These are phyloP conservation scores for Oncorhynchus nerka DNA, from an alignment of 2,113 vertebrate genomes.

Conservation along the genomic window DNA sequence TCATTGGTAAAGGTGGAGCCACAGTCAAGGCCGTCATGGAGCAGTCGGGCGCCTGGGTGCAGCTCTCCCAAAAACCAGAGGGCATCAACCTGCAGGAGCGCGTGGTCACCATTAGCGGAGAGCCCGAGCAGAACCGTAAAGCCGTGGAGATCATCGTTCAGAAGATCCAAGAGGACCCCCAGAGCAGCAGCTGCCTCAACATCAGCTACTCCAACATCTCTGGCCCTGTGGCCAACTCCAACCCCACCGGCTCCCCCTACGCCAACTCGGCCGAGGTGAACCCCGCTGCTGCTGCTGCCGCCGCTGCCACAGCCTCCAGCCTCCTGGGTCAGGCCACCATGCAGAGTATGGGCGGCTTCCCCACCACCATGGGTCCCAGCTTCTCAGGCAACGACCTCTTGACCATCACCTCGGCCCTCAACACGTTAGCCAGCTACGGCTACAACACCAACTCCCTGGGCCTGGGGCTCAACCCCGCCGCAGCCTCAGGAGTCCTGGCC, in stretches of 20 bases:
- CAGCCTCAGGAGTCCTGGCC: slow-evolving; percentile 85
- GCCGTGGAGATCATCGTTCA: slow-evolving; percentile 91
- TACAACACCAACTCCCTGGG: slow-evolving; percentile 94
- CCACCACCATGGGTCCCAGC: slow-evolving; percentile 81
- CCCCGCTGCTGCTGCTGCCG: slow-evolving; percentile 77
- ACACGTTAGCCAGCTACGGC: slow-evolving; percentile 92
- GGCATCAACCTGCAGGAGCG: slow-evolving; percentile 93
- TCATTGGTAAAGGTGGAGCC: slow-evolving; percentile 90
- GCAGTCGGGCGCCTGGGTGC: slow-evolving; percentile 92
- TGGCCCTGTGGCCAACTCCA: slow-evolving; percentile 92
- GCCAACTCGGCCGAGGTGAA: slow-evolving; percentile 89
- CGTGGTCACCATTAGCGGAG: slow-evolving; percentile 91
- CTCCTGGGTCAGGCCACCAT: slow-evolving; percentile 85
- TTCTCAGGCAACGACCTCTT: slow-evolving; percentile 91
- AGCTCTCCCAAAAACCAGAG: slow-evolving; percentile 91
- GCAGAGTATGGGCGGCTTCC: slow-evolving; percentile 84
- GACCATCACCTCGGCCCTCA: slow-evolving; percentile 90
- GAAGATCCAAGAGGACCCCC: slow-evolving; percentile 93
- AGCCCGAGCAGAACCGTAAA: slow-evolving; percentile 88
- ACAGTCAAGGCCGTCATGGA: slow-evolving; percentile 94
- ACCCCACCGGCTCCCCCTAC: slow-evolving; percentile 93
- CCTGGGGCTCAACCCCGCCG: slow-evolving; percentile 87
- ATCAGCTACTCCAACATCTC: slow-evolving; percentile 94
- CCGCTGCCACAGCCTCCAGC: slow-evolving; percentile 80
- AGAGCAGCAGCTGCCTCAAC: slow-evolving; percentile 94